A percentile compares a stretch with the other conserved stretches of the same genome.
Conservation (phyloP, 1,140 invertebrate genomes). For the Octopus sinensis region DNA sequence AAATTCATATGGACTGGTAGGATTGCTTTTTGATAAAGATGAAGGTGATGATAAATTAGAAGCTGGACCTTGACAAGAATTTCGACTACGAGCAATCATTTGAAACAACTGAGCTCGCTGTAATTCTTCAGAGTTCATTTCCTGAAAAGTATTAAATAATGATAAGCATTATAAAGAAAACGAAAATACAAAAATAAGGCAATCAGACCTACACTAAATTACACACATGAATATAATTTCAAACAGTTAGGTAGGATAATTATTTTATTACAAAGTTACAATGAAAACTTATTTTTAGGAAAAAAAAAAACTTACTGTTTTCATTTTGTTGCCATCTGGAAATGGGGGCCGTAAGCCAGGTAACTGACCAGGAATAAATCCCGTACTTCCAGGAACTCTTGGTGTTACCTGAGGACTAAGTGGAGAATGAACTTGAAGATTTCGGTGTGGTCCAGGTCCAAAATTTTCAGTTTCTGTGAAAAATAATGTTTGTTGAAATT, state of each 20-base stretch:
- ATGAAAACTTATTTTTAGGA: not conserved
- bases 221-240: no score
- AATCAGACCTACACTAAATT: no score
- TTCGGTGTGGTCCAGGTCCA: conserved; percentile 3
- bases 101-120: not conserved
- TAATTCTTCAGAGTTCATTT: not conserved
- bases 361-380: not conserved
- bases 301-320: not conserved
- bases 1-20: conserved; percentile 12
- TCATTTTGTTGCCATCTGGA: not conserved
- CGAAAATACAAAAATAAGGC: no score
- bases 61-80: not conserved
- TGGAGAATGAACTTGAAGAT: not conserved
- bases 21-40: conserved; percentile 8
- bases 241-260: no score
- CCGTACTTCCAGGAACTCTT: conserved; percentile 1
- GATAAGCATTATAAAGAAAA: no score
- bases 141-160: not conserved
- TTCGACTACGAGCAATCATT: not conserved
- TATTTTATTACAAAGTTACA: no score
- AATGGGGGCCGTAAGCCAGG: not conserved
- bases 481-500: not conserved
- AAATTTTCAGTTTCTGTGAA: not conserved
- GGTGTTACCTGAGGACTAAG: conserved; percentile 8
- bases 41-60: conserved; percentile 8